These are phyloP conservation scores for Diachrysia chrysitis DNA, from an alignment of 2,888 invertebrate species.

Conservation along the genomic window DNA sequence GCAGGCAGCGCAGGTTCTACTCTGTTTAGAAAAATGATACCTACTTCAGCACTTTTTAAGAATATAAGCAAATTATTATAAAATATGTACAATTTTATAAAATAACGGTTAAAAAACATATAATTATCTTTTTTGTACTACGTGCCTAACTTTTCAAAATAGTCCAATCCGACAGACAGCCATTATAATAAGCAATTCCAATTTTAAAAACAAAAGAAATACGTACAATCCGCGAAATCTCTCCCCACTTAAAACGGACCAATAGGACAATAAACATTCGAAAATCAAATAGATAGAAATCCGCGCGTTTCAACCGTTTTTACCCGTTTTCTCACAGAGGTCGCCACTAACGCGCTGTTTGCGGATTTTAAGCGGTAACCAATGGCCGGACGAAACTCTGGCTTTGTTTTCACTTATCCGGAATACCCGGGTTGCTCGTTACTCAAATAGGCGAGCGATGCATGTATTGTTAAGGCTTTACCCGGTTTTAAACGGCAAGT, in stretches of 20 bases:
- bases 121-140: no score
- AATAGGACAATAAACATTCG: constrained; percentile 39
- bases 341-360: constrained; percentile 64
- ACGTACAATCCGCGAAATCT: neutral
- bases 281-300: constrained; percentile 58
- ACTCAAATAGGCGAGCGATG: constrained; percentile 66
- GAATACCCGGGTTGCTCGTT: constrained; percentile 67
- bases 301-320: constrained; percentile 38
- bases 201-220: neutral
- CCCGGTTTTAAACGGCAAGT: neutral
- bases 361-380: constrained; percentile 76
- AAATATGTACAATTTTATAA: no score
- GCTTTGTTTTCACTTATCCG: constrained; percentile 79
- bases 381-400: constrained; percentile 72
- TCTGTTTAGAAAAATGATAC: no score
- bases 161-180: neutral
- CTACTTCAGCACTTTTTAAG: no score
- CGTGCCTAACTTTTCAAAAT: no score
- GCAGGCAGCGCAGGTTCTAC: no score
- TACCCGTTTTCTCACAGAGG: constrained; percentile 35
- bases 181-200: neutral
- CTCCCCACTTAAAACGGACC: constrained; percentile 44
- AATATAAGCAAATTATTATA: no score
- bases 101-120: no score
- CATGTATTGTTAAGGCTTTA: constrained; percentile 7